Percentiles rank a stretch among this genome's conserved stretches.
Evolutionary conservation across 2,113 vertebrate species (phyloP).

Genomic region (Meleagris gallopavo): DNA sequence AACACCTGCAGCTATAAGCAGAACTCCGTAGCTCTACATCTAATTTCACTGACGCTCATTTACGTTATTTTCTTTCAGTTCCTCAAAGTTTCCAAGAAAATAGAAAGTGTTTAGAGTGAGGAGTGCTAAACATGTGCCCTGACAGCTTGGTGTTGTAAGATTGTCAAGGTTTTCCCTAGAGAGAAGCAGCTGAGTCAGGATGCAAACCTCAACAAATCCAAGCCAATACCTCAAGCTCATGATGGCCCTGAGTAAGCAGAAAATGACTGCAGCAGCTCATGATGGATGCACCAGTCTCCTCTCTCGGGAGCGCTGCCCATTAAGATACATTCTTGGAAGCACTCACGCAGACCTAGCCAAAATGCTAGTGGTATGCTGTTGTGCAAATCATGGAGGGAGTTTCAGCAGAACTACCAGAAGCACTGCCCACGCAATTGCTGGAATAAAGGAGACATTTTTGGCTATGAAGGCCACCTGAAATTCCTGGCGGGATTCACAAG

Average conservation of each 20-base stretch:
- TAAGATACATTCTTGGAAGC: background rate
- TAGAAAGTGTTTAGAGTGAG: background rate
- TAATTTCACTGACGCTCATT: background rate
- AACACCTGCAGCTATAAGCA: background rate
- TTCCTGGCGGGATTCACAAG: background rate
- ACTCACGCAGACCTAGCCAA: background rate
- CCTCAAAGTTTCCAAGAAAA: background rate
- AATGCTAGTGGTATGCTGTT: background rate
- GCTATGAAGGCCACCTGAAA: background rate
- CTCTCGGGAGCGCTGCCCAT: background rate
- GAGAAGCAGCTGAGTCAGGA: background rate
- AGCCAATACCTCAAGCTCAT: background rate
- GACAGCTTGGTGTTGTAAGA: background rate
- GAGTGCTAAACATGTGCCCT: background rate
- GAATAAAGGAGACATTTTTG: background rate
- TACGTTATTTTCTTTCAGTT: background rate
- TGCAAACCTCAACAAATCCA: background rate
- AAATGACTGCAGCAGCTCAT: background rate
- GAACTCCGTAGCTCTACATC: background rate
- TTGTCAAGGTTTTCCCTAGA: rapidly evolving
- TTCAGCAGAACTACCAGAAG: background rate
- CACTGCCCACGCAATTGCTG: background rate
- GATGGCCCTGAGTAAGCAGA: background rate
- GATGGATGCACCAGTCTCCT: background rate
- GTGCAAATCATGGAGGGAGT: background rate